Conservation (phyloP, 2,113 vertebrate genomes). For the Phyllostomus discolor region DNA sequence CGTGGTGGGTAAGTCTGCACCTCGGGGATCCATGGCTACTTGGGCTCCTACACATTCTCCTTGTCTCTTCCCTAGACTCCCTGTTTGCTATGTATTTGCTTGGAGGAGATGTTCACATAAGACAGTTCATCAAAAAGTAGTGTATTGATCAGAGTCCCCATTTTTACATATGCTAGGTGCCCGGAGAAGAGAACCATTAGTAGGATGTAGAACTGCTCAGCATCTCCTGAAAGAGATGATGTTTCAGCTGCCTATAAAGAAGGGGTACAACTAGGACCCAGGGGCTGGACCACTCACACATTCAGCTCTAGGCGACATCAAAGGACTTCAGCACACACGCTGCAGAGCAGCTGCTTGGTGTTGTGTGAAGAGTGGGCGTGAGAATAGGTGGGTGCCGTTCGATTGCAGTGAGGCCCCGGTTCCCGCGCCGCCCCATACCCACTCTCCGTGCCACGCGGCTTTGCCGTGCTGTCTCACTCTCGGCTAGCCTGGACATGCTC, state of each 20-base stretch:
- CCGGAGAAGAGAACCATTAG: not conserved
- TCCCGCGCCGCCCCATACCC: not conserved
- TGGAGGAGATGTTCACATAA: not conserved
- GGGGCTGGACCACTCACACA: too few species aligned
- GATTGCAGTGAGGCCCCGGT: not conserved
- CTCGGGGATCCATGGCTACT: not conserved
- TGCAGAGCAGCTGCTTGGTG: not conserved
- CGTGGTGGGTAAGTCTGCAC: not conserved
- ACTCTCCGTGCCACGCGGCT: not conserved
- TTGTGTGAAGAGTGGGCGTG: fast-evolving
- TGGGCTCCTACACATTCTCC: not conserved
- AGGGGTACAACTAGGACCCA: not conserved
- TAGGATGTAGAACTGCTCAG: not conserved
- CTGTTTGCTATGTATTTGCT: not conserved
- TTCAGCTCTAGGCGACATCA: not conserved
- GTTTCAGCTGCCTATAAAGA: not conserved
- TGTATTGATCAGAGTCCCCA: not conserved
- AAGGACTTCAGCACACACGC: not conserved
- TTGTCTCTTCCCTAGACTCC: not conserved
- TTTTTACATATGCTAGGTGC: not conserved
- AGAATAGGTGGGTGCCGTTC: not conserved
- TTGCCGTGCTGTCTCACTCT: not conserved
- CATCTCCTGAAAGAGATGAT: not conserved
- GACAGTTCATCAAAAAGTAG: not conserved
- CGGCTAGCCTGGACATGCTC: not conserved